Percentiles rank a stretch among this genome's conserved stretches.
These are phyloP conservation scores for Enteromius trimaculatus DNA, from an alignment of 2,797 vertebrate species.

Conservation along the genomic window DNA sequence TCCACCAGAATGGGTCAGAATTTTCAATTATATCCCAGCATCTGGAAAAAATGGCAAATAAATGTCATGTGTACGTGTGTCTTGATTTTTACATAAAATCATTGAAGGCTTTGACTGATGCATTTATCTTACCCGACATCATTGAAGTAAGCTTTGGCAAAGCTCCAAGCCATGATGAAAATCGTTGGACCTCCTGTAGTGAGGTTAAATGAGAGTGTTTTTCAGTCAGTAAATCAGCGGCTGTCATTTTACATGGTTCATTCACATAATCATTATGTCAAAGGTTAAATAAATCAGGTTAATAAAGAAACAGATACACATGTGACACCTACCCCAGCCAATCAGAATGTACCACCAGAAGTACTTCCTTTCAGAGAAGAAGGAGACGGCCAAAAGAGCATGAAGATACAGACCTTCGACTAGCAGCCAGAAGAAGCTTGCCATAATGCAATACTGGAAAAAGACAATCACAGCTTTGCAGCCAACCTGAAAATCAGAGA, in stretches of 20 bases:
- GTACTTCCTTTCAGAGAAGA: constrained; percentile 97
- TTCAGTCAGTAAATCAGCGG: constrained; percentile 10
- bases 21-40: constrained; percentile 91
- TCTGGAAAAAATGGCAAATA: constrained; percentile 71
- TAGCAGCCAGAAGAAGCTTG: constrained; percentile 97
- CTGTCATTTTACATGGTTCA: not conserved
- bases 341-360: constrained; percentile 98
- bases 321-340: constrained; percentile 88
- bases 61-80: constrained; percentile 7
- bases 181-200: constrained; percentile 84
- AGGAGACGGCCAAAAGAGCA: constrained; percentile 90
- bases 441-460: constrained; percentile 97
- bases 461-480: constrained; percentile 94
- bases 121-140: constrained; percentile 76
- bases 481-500: constrained; percentile 79
- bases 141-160: constrained; percentile 83
- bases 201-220: constrained; percentile 38
- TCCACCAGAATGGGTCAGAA: constrained; percentile 90
- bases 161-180: constrained; percentile 90
- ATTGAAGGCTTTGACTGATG: not conserved
- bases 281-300: constrained; percentile 10
- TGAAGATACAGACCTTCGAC: constrained; percentile 96
- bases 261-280: constrained; percentile 12
- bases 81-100: constrained; percentile 1
- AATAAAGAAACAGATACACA: constrained; percentile 22